Evolutionary conservation across 2,888 invertebrate genomes (phyloP), one percentile per base, ranked within the genome.

Genomic region (Mythimna ferrago): DNA sequence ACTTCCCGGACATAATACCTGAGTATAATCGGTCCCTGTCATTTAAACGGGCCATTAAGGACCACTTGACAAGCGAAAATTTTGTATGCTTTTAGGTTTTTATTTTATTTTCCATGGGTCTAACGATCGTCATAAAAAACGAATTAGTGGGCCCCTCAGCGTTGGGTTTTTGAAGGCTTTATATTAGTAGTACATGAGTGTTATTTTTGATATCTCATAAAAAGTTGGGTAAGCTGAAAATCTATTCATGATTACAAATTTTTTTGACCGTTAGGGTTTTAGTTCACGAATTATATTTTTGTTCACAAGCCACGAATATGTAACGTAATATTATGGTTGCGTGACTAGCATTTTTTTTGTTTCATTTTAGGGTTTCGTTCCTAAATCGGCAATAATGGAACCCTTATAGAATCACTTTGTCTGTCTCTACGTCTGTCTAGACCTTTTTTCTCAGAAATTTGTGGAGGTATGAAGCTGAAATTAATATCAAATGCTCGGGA

Each of bases 91-190:
- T 87, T 89, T 83, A 76, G 81, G 72, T 81, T 83, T 87, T 89
- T 89, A 74, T 89, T 90, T 90, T 88, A 87, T 89, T 89, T 89
- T 85, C 80, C 83, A 87, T 89, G 88, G 91, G 89, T 86, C 84
- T 91, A 92, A 92, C 90, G 92, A 91, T 90, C 87, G 92, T 89
- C 89, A 93, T 94, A 94, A 93, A 94, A 94, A 92, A 91, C 90
- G 92, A 93, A 94, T 94, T 93, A 94, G 92, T 89, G 89, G 89
- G 88, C 88, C 90, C 89, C 76, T 85, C 76, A 73, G 73, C 74
- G 82, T 81, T 73, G 73, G 76, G 71, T 85, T 82, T 89, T 86
- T 82, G 81, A 81, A 85, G 82, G 83, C 74, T 78, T 87, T 86
- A 86, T 87, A 84, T 87, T 88, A 83, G 84, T 86, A 85, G 78